Base-by-base conservation (phyloP, 2,888 invertebrate genomes). In the Athalia rosae region DNA sequence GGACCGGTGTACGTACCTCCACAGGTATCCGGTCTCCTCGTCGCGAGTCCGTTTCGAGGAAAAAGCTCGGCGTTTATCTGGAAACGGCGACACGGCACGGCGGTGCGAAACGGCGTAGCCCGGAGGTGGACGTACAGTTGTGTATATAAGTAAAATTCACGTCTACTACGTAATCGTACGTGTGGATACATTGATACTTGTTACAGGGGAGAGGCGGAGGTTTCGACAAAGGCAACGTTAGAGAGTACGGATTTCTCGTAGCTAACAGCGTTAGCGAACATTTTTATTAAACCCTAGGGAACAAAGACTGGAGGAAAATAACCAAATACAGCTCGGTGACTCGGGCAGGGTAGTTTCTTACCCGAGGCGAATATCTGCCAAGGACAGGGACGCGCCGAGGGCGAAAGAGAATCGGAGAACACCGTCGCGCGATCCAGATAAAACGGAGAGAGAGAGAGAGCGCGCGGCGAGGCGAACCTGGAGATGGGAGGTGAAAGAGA, bases 241-340 rank as follows among this genome's bases (percentile, higher is more conserved):
- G n/a, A 74, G 77, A 77, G 71, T 82, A 82, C 83, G 84, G 78
- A 84, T 84, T 86, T 87, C 82, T 81, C 58, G n/a, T 71, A 43
- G 71, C 56, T 58, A 71, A 56, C 71, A 71, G 71, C 56, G 71
- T 71, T 71, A 71, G 71, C 71, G 71, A 71, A 71, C 56, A 71
- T 45, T 71, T 71, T 71, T 71, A 71, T 71, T 71, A 71, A 71
- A 71, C 71, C 71, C 71, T 71, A 71, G 71, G 71, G 71, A 71
- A 71, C 71, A 71, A 71, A 71, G 71, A 71, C 71, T 71, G 71
- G 71, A 56, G 58, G 71, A 71, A 71, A 71, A 71, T 71, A 71
- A 71, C 56, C 71, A 71, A 71, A 71, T 71, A 71, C 71, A 71
- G 71, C 71, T 71, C 71, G 71, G 71, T 71, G 71, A 71, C 56